Percentiles rank a stretch among this genome's conserved stretches.
Evolutionary conservation across 2,888 invertebrate species (phyloP).

Genomic region (Charanyca ferruginea): DNA sequence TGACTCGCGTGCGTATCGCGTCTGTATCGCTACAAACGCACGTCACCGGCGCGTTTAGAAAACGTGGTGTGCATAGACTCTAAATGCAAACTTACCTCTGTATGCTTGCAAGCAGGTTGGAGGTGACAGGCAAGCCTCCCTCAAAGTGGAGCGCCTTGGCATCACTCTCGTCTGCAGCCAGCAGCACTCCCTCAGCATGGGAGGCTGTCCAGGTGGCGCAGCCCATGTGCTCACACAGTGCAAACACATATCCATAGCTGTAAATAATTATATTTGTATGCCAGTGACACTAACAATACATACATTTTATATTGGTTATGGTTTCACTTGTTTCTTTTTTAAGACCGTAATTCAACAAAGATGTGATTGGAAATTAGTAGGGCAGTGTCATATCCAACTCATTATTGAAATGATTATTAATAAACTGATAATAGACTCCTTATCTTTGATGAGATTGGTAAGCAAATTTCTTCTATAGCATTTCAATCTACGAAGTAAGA

Average conservation of each 20-base stretch:
- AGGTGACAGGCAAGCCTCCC: conserved; percentile 96
- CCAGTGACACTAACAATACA: not conserved
- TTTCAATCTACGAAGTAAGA: too few species aligned
- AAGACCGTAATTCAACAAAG: too few species aligned
- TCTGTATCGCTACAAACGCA: too few species aligned
- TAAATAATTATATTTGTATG: not conserved
- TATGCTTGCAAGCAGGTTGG: conserved; percentile 91
- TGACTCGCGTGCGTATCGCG: too few species aligned
- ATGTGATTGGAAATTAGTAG: too few species aligned
- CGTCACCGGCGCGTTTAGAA: too few species aligned
- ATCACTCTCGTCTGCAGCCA: conserved; percentile 98
- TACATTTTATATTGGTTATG: not conserved
- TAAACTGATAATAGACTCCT: too few species aligned
- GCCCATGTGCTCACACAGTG: conserved; percentile 94
- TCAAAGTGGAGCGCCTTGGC: conserved; percentile 97
- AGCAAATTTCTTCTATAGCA: too few species aligned
- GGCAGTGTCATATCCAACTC: too few species aligned
- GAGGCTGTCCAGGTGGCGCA: conserved; percentile 92
- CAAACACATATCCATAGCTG: conserved; percentile 96
- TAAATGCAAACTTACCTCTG: conserved; percentile 75
- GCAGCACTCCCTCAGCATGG: conserved; percentile 97
- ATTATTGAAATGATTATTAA: too few species aligned
- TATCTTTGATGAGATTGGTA: too few species aligned
- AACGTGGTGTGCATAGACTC: too few species aligned
- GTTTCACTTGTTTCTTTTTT: not conserved